A percentile compares a stretch with the other conserved stretches of the same genome.
Conservation (phyloP, 2,113 vertebrate genomes). For the Zapornia atra region DNA sequence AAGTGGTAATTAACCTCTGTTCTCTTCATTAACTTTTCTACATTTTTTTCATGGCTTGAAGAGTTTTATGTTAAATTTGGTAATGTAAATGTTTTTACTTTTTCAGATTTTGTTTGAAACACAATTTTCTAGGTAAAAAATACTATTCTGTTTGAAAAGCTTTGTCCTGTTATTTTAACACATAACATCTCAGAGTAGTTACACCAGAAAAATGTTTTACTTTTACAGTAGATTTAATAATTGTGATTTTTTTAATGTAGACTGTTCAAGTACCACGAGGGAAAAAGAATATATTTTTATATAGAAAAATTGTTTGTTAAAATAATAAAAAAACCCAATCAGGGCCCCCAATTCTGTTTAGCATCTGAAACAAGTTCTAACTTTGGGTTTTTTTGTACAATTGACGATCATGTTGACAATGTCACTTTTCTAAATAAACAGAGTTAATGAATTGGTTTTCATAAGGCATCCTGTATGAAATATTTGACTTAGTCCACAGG, state of each 20-base stretch:
- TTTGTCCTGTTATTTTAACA: background rate
- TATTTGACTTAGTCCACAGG: fast-evolving
- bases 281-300: background rate
- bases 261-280: background rate
- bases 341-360: background rate
- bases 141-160: background rate
- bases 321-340: background rate
- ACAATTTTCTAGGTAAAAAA: background rate
- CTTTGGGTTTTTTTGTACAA: background rate
- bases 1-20: background rate
- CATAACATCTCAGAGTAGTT: background rate
- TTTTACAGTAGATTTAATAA: background rate
- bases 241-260: background rate
- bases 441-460: background rate
- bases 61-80: background rate
- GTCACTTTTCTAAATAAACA: background rate
- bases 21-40: background rate
- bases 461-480: background rate
- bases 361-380: background rate
- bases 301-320: background rate
- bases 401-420: background rate
- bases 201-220: background rate
- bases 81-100: background rate
- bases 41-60: background rate
- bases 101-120: background rate